These are phyloP conservation scores for Delphinus delphis DNA, from an alignment of 2,113 vertebrate species.

Conservation along the genomic window DNA sequence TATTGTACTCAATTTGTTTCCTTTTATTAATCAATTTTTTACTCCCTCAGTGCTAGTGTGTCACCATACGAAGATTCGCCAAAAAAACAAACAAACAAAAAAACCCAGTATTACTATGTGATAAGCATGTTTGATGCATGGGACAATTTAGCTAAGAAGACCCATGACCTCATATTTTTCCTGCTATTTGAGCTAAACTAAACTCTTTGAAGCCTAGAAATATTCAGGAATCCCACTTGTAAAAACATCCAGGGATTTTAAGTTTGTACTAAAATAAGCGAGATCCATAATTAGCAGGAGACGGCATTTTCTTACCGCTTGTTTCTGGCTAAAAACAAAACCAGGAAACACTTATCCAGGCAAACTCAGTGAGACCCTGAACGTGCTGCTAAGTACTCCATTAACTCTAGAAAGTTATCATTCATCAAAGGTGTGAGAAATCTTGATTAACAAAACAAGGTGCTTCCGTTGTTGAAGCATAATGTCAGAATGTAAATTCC, in stretches of 20 bases:
- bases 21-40: not conserved
- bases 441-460: constrained; percentile 40
- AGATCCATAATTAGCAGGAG: constrained; percentile 33
- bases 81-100: not conserved
- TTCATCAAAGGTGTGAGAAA: not conserved
- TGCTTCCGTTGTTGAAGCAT: not conserved
- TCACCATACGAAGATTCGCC: not conserved
- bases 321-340: constrained; percentile 54
- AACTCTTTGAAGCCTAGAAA: constrained; percentile 25
- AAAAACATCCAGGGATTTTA: constrained; percentile 47
- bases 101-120: not conserved
- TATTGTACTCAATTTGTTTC: not conserved
- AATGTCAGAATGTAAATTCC: not conserved
- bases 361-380: not conserved
- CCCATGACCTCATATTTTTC: not conserved
- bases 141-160: not conserved
- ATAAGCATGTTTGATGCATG: not conserved
- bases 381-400: not conserved
- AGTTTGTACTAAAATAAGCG: not conserved
- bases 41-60: not conserved
- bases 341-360: constrained; percentile 42
- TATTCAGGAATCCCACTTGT: constrained; percentile 16
- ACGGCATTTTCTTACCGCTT: not conserved
- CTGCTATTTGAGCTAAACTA: not conserved
- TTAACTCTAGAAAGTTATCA: not conserved